A percentile compares a stretch with the other conserved stretches of the same genome.
These are phyloP conservation scores for Thalassaphorura encarpata DNA, from an alignment of 1,140 invertebrate species.

Conservation along the genomic window DNA sequence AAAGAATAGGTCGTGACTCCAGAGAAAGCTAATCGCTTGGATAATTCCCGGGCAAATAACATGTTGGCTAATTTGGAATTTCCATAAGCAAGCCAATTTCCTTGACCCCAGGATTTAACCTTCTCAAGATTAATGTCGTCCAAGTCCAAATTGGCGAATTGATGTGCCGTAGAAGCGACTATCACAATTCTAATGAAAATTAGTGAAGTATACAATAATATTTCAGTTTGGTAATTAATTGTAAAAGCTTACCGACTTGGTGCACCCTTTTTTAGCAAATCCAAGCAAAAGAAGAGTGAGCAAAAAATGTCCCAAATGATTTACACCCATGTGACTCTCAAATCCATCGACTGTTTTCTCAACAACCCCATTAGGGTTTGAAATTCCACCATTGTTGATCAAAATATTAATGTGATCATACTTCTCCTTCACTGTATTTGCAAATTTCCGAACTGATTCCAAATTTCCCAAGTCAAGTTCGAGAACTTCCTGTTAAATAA, in stretches of 20 bases:
- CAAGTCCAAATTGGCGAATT: background rate
- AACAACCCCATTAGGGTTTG: background rate
- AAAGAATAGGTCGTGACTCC: conserved; percentile 7
- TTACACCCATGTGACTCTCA: background rate
- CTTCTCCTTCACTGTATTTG: conserved; percentile 31
- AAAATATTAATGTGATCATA: conserved; percentile 39
- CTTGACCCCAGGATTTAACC: background rate
- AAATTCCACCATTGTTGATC: conserved; percentile 42
- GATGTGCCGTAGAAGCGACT: background rate
- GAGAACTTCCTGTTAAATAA: too few species aligned
- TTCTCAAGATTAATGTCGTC: conserved; percentile 14
- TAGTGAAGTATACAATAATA: background rate
- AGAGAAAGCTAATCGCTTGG: conserved; percentile 6
- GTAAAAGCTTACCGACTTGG: background rate
- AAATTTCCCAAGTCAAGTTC: conserved; percentile 35
- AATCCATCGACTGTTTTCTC: background rate
- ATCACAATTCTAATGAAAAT: conserved; percentile 29
- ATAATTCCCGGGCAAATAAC: conserved; percentile 11
- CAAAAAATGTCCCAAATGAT: background rate
- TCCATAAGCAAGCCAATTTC: conserved; percentile 38
- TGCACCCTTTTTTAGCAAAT: background rate
- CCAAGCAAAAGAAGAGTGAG: background rate
- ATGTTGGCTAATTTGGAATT: conserved; percentile 23
- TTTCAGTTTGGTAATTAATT: background rate
- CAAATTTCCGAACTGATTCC: conserved; percentile 34